Evolutionary conservation across 2,797 vertebrate species (phyloP), one percentile per base, ranked within the genome.

Genomic region (Cercopithecus diana): DNA sequence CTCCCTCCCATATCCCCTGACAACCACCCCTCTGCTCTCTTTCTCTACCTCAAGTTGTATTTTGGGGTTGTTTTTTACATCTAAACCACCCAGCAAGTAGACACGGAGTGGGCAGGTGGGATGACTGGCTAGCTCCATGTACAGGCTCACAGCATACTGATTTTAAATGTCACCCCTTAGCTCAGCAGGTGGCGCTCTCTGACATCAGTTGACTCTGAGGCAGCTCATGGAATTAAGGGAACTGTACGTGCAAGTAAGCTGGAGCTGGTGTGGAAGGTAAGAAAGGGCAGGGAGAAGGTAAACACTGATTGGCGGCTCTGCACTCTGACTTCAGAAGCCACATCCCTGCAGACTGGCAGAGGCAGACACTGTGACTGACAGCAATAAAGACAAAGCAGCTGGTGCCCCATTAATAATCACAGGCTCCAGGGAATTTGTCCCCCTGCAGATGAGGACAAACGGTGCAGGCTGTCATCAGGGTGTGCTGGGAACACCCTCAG

Each of bases 341-440:
- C 8, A 0, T 83, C 90, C 84, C 77, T 52, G 88, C 20, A 19
- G 92, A 93, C 72, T n/a, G 88, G 95, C 77, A 58, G 83, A 95
- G 67, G 75, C 79, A 11, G 84, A 81, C 75, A 1, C 73, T 22
- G 19, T 94, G 97, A 97, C 52, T 81, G 88, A 95, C 97, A 93
- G 97, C 97, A 95, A 93, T 97, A 94, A 93, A 33, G 84, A 55
- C 4, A 2, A 88, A 94, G 95, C 98, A 98, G 97, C 97, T 97
- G 98, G 93, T 81, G 64, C 39, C 36, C 88, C 96, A 19, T 77
- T 95, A 95, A 96, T 95, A 83, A 96, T 64, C 94, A 2, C 24
- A 8, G 84, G 81, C 97, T 85, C 92, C 43, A 1, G 84, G 94
- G 96, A 77, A 43, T 13, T 43, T 77, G 6, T 43, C 24, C 10